Conservation (phyloP, 2,797 vertebrate species). For the Pogoniulus pusillus region DNA sequence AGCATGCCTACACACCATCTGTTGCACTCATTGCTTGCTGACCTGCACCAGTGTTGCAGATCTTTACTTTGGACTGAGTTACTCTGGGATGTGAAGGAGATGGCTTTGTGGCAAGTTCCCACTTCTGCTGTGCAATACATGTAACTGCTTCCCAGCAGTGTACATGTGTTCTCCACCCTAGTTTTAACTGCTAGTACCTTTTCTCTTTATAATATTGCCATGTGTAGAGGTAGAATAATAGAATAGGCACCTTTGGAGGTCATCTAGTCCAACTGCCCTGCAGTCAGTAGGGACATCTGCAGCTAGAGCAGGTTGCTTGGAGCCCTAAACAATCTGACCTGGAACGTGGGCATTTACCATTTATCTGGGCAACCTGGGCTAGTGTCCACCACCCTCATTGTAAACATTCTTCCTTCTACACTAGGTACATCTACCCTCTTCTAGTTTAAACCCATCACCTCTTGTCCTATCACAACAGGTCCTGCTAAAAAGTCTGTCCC, state of each 20-base stretch:
- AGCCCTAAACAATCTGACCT: too few species aligned
- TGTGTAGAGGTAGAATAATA: neutral
- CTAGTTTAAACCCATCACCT: neutral
- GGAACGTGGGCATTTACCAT: too few species aligned
- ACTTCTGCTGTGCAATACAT: neutral
- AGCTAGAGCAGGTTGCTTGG: too few species aligned
- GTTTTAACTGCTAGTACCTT: neutral
- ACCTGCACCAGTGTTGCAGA: neutral
- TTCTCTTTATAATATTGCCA: neutral
- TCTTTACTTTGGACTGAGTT: neutral
- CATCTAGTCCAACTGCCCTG: too few species aligned
- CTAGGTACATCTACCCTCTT: neutral
- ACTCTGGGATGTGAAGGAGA: neutral
- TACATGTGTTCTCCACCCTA: neutral
- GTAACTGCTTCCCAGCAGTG: neutral
- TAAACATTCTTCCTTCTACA: neutral
- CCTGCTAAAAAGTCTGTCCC: too few species aligned
- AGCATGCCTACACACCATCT: neutral
- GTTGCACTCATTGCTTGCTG: neutral
- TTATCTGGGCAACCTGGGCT: too few species aligned
- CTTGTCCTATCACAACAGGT: too few species aligned
- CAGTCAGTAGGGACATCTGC: too few species aligned
- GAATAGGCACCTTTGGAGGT: neutral
- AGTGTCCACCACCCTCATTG: neutral
- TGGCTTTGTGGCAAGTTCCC: neutral